Percentiles rank a stretch among this genome's conserved stretches.
phyloP scores from a whole-genome alignment of 2,113 vertebrate species.

The Oxyura jamaicensis region DNA sequence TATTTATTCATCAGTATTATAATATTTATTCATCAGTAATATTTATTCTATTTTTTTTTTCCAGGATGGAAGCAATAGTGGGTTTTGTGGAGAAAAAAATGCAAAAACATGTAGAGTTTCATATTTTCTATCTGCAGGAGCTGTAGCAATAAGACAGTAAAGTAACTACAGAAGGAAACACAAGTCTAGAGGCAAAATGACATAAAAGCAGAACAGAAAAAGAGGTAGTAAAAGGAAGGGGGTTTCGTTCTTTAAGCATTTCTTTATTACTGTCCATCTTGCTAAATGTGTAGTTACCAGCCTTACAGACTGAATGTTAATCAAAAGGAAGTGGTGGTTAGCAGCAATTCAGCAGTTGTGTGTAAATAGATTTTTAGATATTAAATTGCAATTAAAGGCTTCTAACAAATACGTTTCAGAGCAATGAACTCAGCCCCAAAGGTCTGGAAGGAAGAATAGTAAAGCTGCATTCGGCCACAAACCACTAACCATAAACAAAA shows the following conservation, averaged over 20 bases:
- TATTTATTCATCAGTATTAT: too few relatives aligned
- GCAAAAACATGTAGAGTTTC: neutral
- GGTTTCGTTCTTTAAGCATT: neutral
- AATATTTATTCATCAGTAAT: neutral
- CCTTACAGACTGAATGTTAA: neutral
- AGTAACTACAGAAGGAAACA: neutral
- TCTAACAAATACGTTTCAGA: constrained; percentile 21
- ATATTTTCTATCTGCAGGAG: neutral
- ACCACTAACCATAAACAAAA: constrained; percentile 29
- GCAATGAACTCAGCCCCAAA: neutral
- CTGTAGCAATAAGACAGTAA: neutral
- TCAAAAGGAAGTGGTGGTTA: constrained; percentile 7
- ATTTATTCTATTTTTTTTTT: constrained; percentile 24
- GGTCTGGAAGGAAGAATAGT: neutral
- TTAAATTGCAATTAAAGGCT: constrained; percentile 22
- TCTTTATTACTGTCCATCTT: neutral
- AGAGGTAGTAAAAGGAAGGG: neutral
- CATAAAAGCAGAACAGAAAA: neutral
- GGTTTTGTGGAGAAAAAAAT: neutral
- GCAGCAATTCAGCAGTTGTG: neutral
- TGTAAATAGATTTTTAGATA: constrained; percentile 35
- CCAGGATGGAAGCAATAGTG: neutral
- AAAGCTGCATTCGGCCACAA: constrained; percentile 10
- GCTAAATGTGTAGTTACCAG: neutral
- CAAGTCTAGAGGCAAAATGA: constrained; percentile 12